Percentiles rank a stretch among this genome's conserved stretches.
Evolutionary conservation across 2,888 invertebrate species (phyloP).

Genomic region (Philereme vetulata): DNA sequence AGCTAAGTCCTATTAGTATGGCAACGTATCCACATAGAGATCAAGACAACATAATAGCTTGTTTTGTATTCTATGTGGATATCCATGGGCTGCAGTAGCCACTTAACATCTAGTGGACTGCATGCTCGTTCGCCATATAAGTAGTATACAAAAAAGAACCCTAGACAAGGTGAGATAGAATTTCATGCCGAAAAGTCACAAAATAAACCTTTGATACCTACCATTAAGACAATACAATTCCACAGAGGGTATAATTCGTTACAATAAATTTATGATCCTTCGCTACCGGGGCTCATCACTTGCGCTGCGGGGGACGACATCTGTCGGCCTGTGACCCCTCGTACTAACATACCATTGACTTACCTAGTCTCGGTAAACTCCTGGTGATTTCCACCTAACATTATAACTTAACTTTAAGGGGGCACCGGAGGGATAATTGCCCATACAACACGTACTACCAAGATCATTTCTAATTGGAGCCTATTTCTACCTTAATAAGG

Average conservation of each 20-base stretch:
- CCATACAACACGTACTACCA: too few species aligned
- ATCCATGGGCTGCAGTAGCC: too few species aligned
- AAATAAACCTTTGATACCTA: background rate
- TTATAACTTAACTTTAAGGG: background rate
- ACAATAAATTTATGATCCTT: slow-evolving; percentile 59
- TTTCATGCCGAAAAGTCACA: background rate
- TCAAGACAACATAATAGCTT: too few species aligned
- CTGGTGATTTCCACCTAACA: slow-evolving; percentile 1
- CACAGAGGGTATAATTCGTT: slow-evolving; percentile 50
- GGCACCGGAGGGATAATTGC: too few species aligned
- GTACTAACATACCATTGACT: slow-evolving; percentile 6
- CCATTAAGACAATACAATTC: slow-evolving; percentile 32
- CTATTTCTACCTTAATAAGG: too few species aligned
- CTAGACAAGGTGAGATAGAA: background rate
- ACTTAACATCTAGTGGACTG: too few species aligned
- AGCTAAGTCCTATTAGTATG: too few species aligned
- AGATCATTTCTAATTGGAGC: too few species aligned
- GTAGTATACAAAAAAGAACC: too few species aligned
- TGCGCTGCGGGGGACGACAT: slow-evolving; percentile 77
- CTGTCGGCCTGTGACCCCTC: slow-evolving; percentile 62
- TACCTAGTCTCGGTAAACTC: slow-evolving; percentile 29
- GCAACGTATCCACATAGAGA: too few species aligned
- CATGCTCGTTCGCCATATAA: too few species aligned
- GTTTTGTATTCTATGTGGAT: too few species aligned
- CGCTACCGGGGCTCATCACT: slow-evolving; percentile 65